A percentile compares a stretch with the other conserved stretches of the same genome.
These are phyloP conservation scores for Channa striata DNA, from an alignment of 2,797 vertebrate genomes.

Conservation along the genomic window DNA sequence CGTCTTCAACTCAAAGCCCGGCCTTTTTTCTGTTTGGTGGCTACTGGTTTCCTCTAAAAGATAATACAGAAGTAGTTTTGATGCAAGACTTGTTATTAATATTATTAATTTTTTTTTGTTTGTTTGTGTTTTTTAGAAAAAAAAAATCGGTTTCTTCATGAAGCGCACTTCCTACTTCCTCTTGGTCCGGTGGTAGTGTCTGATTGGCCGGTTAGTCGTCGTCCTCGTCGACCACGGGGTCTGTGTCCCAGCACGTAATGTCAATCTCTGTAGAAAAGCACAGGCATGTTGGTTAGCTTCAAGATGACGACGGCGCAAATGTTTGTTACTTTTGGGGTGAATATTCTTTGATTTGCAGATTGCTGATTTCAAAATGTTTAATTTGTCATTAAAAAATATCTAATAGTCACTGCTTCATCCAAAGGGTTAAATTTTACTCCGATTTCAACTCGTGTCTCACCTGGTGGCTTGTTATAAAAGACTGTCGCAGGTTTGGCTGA, in stretches of 20 bases:
- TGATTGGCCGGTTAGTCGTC: slow-evolving; percentile 82
- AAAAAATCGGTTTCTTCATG: slow-evolving; percentile 69
- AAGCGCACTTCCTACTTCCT: slow-evolving; percentile 75
- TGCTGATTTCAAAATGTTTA: too few relatives aligned
- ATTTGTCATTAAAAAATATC: too few relatives aligned
- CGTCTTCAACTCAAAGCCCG: slow-evolving; percentile 66
- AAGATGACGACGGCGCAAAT: too few relatives aligned
- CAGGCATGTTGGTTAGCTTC: neutral
- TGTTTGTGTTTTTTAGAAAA: slow-evolving; percentile 69
- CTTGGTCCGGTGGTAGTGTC: slow-evolving; percentile 44
- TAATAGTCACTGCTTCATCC: too few relatives aligned
- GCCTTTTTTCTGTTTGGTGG: slow-evolving; percentile 54
- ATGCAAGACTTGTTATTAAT: slow-evolving; percentile 81
- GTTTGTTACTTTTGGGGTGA: too few relatives aligned
- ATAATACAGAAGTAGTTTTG: slow-evolving; percentile 79
- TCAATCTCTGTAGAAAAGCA: slow-evolving; percentile 91
- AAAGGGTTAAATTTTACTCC: too few relatives aligned
- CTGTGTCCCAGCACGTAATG: slow-evolving; percentile 97
- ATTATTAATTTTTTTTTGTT: slow-evolving; percentile 53
- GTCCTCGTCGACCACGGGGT: slow-evolving; percentile 94
- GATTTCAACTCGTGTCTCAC: slow-evolving; percentile 70
- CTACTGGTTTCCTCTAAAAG: slow-evolving; percentile 82
- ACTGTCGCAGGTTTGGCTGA: slow-evolving; percentile 91
- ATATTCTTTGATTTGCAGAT: too few relatives aligned
- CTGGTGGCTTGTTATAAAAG: slow-evolving; percentile 98